Percentiles rank a stretch among this genome's conserved stretches.
These are phyloP conservation scores for Myotis davidii DNA, from an alignment of 2,113 vertebrate genomes.

Conservation along the genomic window DNA sequence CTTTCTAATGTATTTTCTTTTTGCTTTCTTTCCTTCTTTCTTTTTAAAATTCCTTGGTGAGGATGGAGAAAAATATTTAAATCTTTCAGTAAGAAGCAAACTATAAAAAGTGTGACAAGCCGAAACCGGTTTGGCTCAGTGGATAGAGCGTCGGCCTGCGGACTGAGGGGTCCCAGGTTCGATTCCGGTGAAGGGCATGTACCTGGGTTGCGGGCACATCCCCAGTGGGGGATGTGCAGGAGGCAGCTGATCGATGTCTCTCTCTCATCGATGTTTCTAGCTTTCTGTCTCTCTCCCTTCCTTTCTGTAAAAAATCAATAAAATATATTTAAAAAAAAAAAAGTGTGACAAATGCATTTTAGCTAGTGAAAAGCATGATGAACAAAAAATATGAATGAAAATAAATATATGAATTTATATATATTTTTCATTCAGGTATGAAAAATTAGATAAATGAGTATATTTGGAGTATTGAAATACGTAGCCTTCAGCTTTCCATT, in stretches of 20 bases:
- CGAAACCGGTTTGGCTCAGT: no score
- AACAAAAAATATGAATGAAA: background rate
- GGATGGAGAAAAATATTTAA: background rate
- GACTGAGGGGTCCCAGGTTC: no score
- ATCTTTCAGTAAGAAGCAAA: constrained; percentile 2
- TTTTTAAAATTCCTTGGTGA: background rate
- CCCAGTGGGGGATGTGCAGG: no score
- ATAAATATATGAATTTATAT: background rate
- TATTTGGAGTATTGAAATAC: constrained; percentile 2
- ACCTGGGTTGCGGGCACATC: no score
- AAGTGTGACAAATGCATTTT: background rate
- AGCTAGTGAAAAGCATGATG: background rate
- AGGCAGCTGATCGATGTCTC: no score
- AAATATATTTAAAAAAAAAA: no score
- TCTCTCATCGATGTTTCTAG: no score
- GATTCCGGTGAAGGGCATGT: no score
- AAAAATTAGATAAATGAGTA: background rate
- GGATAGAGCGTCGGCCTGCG: no score
- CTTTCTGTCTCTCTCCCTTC: no score
- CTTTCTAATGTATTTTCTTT: constrained; percentile 6
- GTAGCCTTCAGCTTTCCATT: background rate
- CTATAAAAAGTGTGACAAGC: no score
- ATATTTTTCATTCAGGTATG: background rate
- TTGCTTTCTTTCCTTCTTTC: background rate
- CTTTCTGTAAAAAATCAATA: no score